Base-by-base conservation (phyloP, 2,797 vertebrate species). In the Parambassis ranga region DNA sequence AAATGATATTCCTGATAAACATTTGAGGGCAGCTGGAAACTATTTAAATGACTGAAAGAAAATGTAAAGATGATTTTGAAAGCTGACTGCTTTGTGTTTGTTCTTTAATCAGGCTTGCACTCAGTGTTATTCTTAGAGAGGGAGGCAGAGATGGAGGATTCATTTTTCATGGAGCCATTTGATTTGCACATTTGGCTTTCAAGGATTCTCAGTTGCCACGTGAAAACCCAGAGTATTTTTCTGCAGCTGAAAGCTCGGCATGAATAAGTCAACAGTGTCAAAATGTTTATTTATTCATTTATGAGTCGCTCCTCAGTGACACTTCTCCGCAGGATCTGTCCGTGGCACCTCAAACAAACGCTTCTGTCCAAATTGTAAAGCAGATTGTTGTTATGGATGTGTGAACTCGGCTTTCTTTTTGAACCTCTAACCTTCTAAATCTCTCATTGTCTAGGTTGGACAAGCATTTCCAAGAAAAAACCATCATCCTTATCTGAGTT, bases 231-330 rank as follows among this genome's bases (percentile, higher is more conserved):
- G 70, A 72, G 71, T 75, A 78, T 60, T 72, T 80, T 84, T 86
- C 78, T 85, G 72, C 14, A 3, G 61, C 77, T 79, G 80, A 87
- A 85, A 88, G 86, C 84, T 77, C 67, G 55, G 36, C 82, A 89
- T 92, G 84, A 91, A 91, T 90, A 91, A 91, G 49, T 90, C 71
- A 91, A 42, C 77, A 82, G 72, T 85, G 85, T 89, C 88, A 90
- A 84, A 87, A 79, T 84, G 79, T 84, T 88, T 79, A 88, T 90
- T 87, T 84, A 87, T 90, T 90, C 69, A 90, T 89, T 89, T 78
- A 90, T 85, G 85, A 90, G 81, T 71, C 22, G 51, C 39, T 75
- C 41, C 58, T 65, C 63, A 39, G 67, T 46, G 57, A 70, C 62
- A 64, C 61, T 75, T 48, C 46, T 50, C 49, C 10, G 50, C 46